Evolutionary conservation across 2,113 vertebrate genomes (phyloP).

Genomic region (Thunnus thynnus): DNA sequence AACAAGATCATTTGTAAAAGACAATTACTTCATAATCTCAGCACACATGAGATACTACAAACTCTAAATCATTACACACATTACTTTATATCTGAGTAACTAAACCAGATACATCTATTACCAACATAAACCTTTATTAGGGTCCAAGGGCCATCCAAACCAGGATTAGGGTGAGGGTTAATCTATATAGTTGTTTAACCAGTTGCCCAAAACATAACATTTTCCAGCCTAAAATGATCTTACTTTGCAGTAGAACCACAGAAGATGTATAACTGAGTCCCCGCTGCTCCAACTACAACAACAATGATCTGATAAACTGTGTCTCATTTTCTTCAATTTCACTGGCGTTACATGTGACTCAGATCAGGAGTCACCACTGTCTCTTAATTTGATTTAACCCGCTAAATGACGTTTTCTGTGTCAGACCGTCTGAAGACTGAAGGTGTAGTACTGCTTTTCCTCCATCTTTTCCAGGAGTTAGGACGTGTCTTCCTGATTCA

Average conservation of each 20-base stretch:
- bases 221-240: not conserved
- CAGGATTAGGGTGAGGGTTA: too few relatives aligned
- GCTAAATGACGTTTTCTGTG: not conserved
- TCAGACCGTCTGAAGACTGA: not conserved
- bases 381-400: not conserved
- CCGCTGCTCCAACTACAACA: not conserved
- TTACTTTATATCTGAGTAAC: too few relatives aligned
- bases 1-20: too few relatives aligned
- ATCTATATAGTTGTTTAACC: too few relatives aligned
- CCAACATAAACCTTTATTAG: too few relatives aligned
- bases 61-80: not conserved
- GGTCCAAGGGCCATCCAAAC: too few relatives aligned
- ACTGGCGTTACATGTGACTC: not conserved
- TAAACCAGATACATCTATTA: too few relatives aligned
- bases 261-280: not conserved
- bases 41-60: not conserved
- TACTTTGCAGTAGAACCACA: not conserved
- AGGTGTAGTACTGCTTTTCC: not conserved
- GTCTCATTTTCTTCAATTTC: not conserved
- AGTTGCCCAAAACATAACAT: not conserved
- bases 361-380: not conserved
- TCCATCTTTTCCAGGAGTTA: not conserved
- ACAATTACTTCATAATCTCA: too few relatives aligned
- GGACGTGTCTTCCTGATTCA: slow-evolving; percentile 7
- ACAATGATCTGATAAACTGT: not conserved